Evolutionary conservation across 2,888 invertebrate species (phyloP), one percentile per base, ranked within the genome.

Genomic region (Selenia dentaria): DNA sequence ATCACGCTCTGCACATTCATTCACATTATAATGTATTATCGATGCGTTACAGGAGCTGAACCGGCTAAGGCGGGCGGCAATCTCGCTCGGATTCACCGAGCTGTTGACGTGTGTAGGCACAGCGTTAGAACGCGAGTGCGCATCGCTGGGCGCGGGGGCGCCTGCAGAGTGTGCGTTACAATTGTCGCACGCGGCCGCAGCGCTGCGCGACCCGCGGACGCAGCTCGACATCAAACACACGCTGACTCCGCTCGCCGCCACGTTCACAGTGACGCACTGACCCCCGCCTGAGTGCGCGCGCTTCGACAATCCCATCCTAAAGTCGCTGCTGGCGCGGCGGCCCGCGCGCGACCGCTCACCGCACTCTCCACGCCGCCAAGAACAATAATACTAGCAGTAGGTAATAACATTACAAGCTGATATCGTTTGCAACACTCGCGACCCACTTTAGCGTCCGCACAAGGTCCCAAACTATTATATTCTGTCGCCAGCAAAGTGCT

Each of bases 21-120:
- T n/a, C n/a, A n/a, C n/a, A n/a, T n/a, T n/a, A n/a, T n/a, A n/a
- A n/a, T n/a, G n/a, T n/a, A n/a, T n/a, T n/a, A n/a, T n/a, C n/a
- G 4, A 16, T 16, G 11, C 22, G 10, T 34, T 28, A 0, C 70
- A 97, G 96, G 99, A 99, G 86, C 83, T 99, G 37, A 99, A 98
- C 83, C 92, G 98, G 32, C 92, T 99, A 18, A 92, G 98, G 4
- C 93, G 96, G 57, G 98, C 98, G 13, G 98, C 98, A 0, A 92
- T 98, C 38, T 95, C 97, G 0, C 93, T 98, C 54, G 98, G 98
- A 0, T 99, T 98, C 81, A 92, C 96, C 0, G 97, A 98, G 64
- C 90, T 98, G 18, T 86, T 99, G 11, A 96, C 96, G 53, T 96
- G 96, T 1, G 92, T 99, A 67, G 96, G 97, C 0, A 92, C 92